A percentile compares a stretch with the other conserved stretches of the same genome.
phyloP scores from a whole-genome alignment of 2,797 vertebrate genomes.

The Phaenicophaeus curvirostris region DNA sequence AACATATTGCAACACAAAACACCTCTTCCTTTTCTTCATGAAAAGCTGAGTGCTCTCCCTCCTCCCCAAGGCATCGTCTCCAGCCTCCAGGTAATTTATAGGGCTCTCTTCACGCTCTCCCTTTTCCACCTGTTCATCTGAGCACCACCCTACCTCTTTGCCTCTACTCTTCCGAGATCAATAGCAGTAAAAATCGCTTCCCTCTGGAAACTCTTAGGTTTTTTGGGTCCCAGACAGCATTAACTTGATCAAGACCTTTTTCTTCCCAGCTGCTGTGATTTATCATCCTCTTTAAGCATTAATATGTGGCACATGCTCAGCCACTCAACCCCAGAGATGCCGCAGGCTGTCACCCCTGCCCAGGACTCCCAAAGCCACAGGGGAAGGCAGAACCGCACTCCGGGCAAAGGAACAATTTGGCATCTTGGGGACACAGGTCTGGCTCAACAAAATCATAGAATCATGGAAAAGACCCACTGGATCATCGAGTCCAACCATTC shows the following conservation, averaged over 20 bases:
- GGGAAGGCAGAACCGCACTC: no score
- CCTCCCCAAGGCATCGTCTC: neutral
- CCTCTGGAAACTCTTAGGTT: neutral
- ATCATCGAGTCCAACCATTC: no score
- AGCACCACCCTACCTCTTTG: neutral
- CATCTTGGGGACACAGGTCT: fast-evolving
- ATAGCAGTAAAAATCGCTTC: neutral
- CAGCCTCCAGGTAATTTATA: no score
- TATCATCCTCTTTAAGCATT: neutral
- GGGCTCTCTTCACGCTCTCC: neutral
- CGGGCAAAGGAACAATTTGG: neutral
- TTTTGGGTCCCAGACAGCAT: neutral
- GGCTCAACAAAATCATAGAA: no score
- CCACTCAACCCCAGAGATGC: neutral
- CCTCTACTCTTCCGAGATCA: no score
- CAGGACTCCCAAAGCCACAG: neutral
- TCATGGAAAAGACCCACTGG: no score
- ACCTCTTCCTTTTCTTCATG: neutral
- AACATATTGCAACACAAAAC: neutral
- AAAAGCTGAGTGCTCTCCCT: neutral
- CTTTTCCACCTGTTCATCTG: neutral
- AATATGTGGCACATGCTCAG: neutral
- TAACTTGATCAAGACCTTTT: neutral
- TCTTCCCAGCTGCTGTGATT: neutral
- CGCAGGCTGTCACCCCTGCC: neutral